Percentiles rank a stretch among this genome's conserved stretches.
phyloP scores from a whole-genome alignment of 2,113 vertebrate genomes.

The Protobothrops flavoviridis region DNA sequence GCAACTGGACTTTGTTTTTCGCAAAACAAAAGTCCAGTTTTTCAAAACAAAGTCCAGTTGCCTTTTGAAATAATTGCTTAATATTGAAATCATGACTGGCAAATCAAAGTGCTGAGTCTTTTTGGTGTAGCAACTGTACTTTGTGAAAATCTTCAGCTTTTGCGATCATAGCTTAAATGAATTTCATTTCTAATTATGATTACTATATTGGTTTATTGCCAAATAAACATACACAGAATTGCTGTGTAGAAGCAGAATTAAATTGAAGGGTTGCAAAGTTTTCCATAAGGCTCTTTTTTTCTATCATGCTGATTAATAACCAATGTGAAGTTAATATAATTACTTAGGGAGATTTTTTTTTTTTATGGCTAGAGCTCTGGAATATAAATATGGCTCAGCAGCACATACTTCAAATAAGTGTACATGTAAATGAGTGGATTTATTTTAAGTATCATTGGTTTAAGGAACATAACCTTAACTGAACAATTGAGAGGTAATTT shows the following conservation, averaged over 20 bases:
- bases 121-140: neutral
- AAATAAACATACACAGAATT: neutral
- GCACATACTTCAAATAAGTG: neutral
- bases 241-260: neutral
- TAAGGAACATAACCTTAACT: neutral
- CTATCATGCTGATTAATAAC: neutral
- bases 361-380: neutral
- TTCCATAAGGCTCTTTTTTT: neutral
- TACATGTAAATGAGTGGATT: neutral
- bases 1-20: no score
- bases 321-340: neutral
- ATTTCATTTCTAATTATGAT: neutral
- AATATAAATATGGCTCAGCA: neutral
- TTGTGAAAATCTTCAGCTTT: neutral
- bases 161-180: neutral
- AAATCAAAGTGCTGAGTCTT: neutral
- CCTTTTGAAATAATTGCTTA: neutral
- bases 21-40: neutral
- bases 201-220: neutral
- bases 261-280: neutral
- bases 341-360: neutral
- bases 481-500: neutral
- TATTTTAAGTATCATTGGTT: neutral
- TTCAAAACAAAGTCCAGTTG: neutral
- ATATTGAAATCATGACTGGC: neutral